Percentiles rank a stretch among this genome's conserved stretches.
Evolutionary conservation across 2,113 vertebrate species (phyloP).

Genomic region (Lepidothrix coronata): DNA sequence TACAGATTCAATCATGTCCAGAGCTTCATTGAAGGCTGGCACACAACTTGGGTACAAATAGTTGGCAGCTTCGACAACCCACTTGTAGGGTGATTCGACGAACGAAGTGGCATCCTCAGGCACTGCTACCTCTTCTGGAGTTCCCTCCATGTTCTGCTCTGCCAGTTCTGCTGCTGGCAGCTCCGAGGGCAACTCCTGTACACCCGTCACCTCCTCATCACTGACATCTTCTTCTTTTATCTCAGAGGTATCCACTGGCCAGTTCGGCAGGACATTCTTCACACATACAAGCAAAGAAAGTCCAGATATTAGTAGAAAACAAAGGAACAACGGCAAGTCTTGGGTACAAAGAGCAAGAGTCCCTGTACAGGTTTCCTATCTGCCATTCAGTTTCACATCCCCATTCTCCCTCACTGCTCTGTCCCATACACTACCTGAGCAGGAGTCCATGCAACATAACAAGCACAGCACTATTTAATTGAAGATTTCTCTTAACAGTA

Average conservation of each 20-base stretch:
- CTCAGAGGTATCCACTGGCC: slow-evolving; percentile 1
- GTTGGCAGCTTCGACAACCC: slow-evolving; percentile 89
- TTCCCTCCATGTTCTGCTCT: slow-evolving; percentile 29
- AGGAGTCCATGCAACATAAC: neutral
- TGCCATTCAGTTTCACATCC: neutral
- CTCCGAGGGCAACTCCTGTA: neutral
- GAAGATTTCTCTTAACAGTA: neutral
- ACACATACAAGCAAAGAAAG: neutral
- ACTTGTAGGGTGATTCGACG: slow-evolving; percentile 72
- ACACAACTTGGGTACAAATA: slow-evolving; percentile 81
- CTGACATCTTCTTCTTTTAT: slow-evolving; percentile 73
- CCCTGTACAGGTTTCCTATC: neutral
- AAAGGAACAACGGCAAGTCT: neutral
- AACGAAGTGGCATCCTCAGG: slow-evolving; percentile 56
- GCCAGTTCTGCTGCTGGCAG: slow-evolving; percentile 15
- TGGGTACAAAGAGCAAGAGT: neutral
- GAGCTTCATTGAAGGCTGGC: slow-evolving; percentile 84
- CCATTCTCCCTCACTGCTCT: neutral
- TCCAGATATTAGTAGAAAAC: neutral
- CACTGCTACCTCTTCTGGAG: neutral
- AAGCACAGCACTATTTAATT: neutral
- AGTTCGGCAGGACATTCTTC: neutral
- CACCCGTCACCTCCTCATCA: slow-evolving; percentile 45
- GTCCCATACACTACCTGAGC: neutral
- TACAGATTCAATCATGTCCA: slow-evolving; percentile 94